Base-by-base conservation (phyloP, 2,797 vertebrate species). In the Scyliorhinus canicula region DNA sequence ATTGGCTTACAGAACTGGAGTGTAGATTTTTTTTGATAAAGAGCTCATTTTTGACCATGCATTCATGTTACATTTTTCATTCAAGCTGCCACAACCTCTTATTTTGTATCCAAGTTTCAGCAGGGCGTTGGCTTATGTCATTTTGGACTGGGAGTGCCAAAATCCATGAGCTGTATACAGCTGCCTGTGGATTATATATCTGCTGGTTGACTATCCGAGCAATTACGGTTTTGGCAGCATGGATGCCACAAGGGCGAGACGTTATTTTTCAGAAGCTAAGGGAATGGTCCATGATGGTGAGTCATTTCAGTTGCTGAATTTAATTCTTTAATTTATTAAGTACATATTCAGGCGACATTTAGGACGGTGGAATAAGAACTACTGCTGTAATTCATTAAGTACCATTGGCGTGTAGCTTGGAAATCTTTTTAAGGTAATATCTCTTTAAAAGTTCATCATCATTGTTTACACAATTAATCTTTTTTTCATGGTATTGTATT, bases 101-200 rank as follows among this genome's bases (percentile, higher is more conserved):
- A 74, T 95, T 97, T 85, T 97, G 2, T 96, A 97, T 97, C 95
- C 97, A 99, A n/a, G 99, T 99, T 90, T 99, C 99, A 94, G 98
- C 98, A n/a, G 99, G 99, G n/a, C 99, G 99, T 95, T 99, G 99
- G 98, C 96, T 99, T 95, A 99, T 99, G 99, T 99, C 99, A 0
- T 99, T 99, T 97, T 99, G 99, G 99, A 99, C 98, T 8, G 99
- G 99, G 95, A 98, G 97, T 96, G 98, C 99, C 95, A 99, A 99
- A 97, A 99, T 99, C 96, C 99, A 99, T 0, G 99, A 99, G 95
- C 97, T 99, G 95, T 99, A 99, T 97, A 99, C 99, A 0, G 99
- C 99, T 95, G 99, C 99, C 0, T 99, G 99, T 95, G 99, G 99
- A 95, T 98, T 99, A 24, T 99, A 99, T 71, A 98, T 99, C 93